Base-by-base conservation (phyloP, 2,113 vertebrate species). In the Tricholaema leucomelas region DNA sequence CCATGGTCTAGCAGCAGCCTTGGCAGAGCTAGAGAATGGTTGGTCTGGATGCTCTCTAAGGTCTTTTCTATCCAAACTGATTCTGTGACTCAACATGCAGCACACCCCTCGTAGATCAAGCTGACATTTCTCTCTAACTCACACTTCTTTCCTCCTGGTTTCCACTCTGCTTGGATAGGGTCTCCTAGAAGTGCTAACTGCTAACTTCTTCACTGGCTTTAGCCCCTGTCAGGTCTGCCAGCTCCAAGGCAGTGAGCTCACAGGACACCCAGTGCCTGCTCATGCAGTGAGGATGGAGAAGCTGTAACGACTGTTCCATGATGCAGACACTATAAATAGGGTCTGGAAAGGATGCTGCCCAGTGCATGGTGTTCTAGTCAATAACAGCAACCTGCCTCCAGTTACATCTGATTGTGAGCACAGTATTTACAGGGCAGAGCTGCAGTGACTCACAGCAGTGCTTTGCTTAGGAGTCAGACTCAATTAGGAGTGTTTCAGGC, bases 361-460 rank as follows among this genome's bases (percentile, higher is more conserved):
- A 67, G 63, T 59, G 40, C 48, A 52, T 76, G 76, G 61, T 59
- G 48, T 73, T 81, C 69, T 67, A 83, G 77, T 91, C 92, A 87
- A 89, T 78, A 87, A 35, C 24, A 77, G 63, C 80, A 76, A 63
- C 19, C 78, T 80, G 67, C 60, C 25, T 91, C 85, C 58, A 61
- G 82, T 91, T 93, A 79, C 35, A 42, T 80, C 90, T 91, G 78
- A 94, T 92, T 91, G 91, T 72, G 76, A 73, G 58, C 65, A 78
- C 82, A 65, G 54, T 71, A 85, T 90, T 95, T 95, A 77, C 78
- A 40, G 25, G 66, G 74, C 46, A 55, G 80, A 85, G 85, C 63
- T 70, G 61, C 72, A 71, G 87, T 64, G 87, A 92, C 77, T 81
- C 79, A 52, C 56, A 78, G 72, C 71, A 74, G 63, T 60, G 66